Percentiles rank a stretch among this genome's conserved stretches.
Conservation (phyloP, 2,888 invertebrate genomes). For the Zele albiditarsus region DNA sequence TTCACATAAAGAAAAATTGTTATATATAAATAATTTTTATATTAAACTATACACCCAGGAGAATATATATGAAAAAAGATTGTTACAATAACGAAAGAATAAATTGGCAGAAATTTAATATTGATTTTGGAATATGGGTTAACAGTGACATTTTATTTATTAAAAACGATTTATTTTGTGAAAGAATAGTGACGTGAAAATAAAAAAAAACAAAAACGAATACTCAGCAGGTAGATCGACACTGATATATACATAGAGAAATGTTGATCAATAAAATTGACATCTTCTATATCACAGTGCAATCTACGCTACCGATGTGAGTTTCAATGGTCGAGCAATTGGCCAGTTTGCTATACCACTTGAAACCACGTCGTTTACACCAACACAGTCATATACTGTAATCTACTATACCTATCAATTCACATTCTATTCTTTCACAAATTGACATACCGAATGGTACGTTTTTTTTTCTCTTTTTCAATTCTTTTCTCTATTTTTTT, state of each 20-base stretch:
- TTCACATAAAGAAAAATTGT: not conserved
- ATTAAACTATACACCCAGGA: no score
- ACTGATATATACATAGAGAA: constrained; percentile 51
- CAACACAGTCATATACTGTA: constrained; percentile 48
- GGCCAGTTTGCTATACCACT: constrained; percentile 68
- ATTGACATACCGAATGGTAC: constrained; percentile 11
- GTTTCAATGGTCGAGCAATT: constrained; percentile 68
- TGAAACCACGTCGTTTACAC: constrained; percentile 57
- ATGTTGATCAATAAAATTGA: constrained; percentile 58
- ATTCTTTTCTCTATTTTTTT: constrained; percentile 16
- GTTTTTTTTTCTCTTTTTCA: constrained; percentile 12
- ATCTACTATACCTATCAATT: constrained; percentile 45
- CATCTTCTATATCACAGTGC: constrained; percentile 54
- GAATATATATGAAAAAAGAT: not conserved
- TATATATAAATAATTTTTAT: not conserved
- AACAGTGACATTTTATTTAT: not conserved
- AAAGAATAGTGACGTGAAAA: constrained; percentile 42
- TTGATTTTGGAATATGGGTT: not conserved
- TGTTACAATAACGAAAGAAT: not conserved
- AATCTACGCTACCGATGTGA: constrained; percentile 61
- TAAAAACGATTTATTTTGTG: constrained; percentile 1
- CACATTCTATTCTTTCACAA: constrained; percentile 31
- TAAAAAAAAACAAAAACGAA: constrained; percentile 28
- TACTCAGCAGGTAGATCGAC: constrained; percentile 39
- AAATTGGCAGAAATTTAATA: not conserved